Percentiles rank a stretch among this genome's conserved stretches.
These are phyloP conservation scores for Platorchestia sp. DNA, from an alignment of 1,140 invertebrate species.

Conservation along the genomic window DNA sequence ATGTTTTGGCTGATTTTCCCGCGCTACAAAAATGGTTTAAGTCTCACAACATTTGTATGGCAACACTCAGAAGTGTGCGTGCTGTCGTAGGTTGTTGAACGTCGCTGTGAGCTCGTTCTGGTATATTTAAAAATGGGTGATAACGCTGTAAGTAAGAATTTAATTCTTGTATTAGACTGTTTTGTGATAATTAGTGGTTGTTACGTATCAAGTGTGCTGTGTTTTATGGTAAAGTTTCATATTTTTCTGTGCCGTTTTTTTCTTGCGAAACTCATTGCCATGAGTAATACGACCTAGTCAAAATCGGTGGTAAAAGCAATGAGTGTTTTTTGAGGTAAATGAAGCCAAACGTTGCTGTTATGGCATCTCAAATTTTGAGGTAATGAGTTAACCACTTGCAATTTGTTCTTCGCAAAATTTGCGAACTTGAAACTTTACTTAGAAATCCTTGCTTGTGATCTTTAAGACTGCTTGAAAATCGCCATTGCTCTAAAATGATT, in stretches of 20 bases:
- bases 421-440: too few species aligned
- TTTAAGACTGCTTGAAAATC: too few species aligned
- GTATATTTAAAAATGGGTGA: conserved; percentile 60
- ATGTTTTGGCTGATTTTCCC: neutral
- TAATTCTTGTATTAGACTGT: neutral
- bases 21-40: neutral
- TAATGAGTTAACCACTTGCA: too few species aligned
- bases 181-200: neutral
- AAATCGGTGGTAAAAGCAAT: too few species aligned
- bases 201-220: neutral
- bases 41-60: neutral
- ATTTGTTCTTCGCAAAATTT: too few species aligned
- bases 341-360: too few species aligned
- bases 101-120: neutral
- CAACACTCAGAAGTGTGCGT: conserved; percentile 41
- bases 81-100: neutral
- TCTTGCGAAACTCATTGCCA: too few species aligned
- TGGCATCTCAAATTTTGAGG: too few species aligned
- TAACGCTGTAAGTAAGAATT: conserved; percentile 65
- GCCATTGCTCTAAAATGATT: too few species aligned
- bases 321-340: too few species aligned
- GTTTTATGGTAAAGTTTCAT: neutral
- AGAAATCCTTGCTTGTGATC: too few species aligned
- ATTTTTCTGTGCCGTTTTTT: neutral
- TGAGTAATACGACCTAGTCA: too few species aligned